Evolutionary conservation across 2,888 invertebrate species (phyloP), one percentile per base, ranked within the genome.

Genomic region (Hydraecia micacea): DNA sequence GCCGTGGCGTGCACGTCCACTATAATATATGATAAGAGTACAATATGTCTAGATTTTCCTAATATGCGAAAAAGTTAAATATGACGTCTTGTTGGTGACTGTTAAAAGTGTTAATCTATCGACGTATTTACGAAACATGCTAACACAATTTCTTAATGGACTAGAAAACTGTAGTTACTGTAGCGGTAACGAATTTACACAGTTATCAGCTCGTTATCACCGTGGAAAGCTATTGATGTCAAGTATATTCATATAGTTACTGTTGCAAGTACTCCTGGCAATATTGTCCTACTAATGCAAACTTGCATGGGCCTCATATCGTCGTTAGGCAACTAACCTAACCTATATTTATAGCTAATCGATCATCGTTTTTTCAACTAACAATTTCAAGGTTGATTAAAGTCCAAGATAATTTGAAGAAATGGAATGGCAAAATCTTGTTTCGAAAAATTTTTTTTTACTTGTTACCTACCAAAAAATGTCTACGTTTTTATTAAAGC

Each of bases 131-230:
- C 18, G 7, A 55, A 25, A 58, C 32, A 13, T 55, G 39, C 25
- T 13, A 13, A 46, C 8, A 46, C 3, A 21, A 6, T 77, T 52
- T n/a, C 13, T 42, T 32, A 58, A n/a, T n/a, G n/a, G 36, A 67
- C 13, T 73, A 28, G 13, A 42, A 60, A 25, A 67, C 6, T 60
- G 25, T 28, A 13, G 25, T 0, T 7, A 46, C 46, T 46, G 46
- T 46, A 13, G 36, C 9, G 25, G 55, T 65, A 39, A 21, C 21
- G n/a, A 70, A 65, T 66, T 70, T 36, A 49, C 52, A 25, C 32
- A 6, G 18, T 81, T 80, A 80, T 80, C 75, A 75, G 75, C 63
- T 66, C 13, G 21, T 81, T 81, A 80, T 60, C 75, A 46, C 11
- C 36, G 2, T 62, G 36, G 21, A 66, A 70, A 42, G 15, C 28